These are phyloP conservation scores for Erebia epiphron DNA, from an alignment of 2,888 invertebrate genomes.

Conservation along the genomic window DNA sequence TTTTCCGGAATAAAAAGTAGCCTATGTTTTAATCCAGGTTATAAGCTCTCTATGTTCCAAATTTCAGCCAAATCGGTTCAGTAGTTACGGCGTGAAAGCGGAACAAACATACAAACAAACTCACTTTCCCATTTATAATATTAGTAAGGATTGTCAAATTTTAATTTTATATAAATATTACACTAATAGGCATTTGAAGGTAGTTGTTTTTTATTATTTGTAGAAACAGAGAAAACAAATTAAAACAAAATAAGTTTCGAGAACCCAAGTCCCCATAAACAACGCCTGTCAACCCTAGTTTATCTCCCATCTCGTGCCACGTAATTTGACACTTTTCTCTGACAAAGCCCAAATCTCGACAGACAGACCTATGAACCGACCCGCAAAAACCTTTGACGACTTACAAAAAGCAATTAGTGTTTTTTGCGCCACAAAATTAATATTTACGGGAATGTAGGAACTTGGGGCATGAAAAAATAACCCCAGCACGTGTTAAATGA, in stretches of 20 bases:
- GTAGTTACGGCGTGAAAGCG: no score
- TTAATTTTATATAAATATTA: not conserved
- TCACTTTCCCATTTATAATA: no score
- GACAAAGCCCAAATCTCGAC: slow-evolving; percentile 79
- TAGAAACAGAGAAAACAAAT: slow-evolving; percentile 15
- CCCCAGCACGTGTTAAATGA: slow-evolving; percentile 75
- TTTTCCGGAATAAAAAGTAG: no score
- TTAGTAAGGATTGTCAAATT: no score
- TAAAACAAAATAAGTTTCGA: slow-evolving; percentile 26
- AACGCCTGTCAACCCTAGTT: slow-evolving; percentile 60
- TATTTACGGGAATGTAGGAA: slow-evolving; percentile 69
- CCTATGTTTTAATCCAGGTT: no score
- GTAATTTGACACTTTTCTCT: slow-evolving; percentile 82
- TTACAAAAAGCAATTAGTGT: slow-evolving; percentile 79
- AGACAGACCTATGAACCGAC: slow-evolving; percentile 60
- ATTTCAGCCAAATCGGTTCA: no score
- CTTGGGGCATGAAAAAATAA: slow-evolving; percentile 52
- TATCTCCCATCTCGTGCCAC: slow-evolving; percentile 78
- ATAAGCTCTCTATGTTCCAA: no score
- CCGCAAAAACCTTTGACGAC: slow-evolving; percentile 67
- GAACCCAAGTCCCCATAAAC: slow-evolving; percentile 11
- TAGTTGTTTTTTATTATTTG: slow-evolving; percentile 13
- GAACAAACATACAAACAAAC: no score
- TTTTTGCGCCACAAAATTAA: slow-evolving; percentile 73
- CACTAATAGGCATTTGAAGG: not conserved